These are phyloP conservation scores for Lordiphosa collinella DNA, from an alignment of 1,140 invertebrate species.

Conservation along the genomic window DNA sequence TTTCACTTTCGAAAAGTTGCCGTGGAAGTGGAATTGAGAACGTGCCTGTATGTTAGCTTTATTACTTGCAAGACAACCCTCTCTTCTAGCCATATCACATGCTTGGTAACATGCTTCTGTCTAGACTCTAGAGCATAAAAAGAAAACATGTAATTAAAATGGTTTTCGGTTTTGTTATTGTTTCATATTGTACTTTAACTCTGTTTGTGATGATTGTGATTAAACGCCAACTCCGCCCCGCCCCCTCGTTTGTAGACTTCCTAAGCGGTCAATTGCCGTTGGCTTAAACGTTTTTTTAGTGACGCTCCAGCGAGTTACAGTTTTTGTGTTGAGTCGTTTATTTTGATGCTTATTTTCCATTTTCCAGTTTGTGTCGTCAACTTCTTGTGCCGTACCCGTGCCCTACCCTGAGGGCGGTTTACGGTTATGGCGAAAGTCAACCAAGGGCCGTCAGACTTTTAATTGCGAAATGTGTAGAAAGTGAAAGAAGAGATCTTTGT, in stretches of 20 bases:
- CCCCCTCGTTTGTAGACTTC: neutral
- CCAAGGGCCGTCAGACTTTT: constrained; percentile 11
- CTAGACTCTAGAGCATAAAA: constrained; percentile 30
- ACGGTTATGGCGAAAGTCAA: constrained; percentile 10
- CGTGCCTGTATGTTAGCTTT: too few species aligned
- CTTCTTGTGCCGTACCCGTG: neutral
- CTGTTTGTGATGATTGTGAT: constrained; percentile 42
- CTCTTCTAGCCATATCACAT: constrained; percentile 7
- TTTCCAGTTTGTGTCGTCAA: neutral
- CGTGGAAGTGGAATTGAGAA: too few species aligned
- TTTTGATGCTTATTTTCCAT: constrained; percentile 26
- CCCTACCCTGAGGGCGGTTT: neutral
- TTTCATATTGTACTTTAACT: constrained; percentile 29
- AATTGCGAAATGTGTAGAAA: constrained; percentile 43
- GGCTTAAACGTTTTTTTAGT: constrained; percentile 64
- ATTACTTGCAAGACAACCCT: too few species aligned
- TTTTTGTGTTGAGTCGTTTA: constrained; percentile 5
- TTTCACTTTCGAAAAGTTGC: too few species aligned
- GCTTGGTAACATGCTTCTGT: constrained; percentile 28
- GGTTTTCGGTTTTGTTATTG: constrained; percentile 19
- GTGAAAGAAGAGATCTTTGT: constrained; percentile 23
- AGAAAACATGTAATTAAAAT: constrained; percentile 68
- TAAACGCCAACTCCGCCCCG: constrained; percentile 28
- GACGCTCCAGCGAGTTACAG: constrained; percentile 55
- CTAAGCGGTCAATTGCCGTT: constrained; percentile 29